phyloP scores from a whole-genome alignment of 2,797 vertebrate species.

The Oryzias dopingdopingensis region DNA sequence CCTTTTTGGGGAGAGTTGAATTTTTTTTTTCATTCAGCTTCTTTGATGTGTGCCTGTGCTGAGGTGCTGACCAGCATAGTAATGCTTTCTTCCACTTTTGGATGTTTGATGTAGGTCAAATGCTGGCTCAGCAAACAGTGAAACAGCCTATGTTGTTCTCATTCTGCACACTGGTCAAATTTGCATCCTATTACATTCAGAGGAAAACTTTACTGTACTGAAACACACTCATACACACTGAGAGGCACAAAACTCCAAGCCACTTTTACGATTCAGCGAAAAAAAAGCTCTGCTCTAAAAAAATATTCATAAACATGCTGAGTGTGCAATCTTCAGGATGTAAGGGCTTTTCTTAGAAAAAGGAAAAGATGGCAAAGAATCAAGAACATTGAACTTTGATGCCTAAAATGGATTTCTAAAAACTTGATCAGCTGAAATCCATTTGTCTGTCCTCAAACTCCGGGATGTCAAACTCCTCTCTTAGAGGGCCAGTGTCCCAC shows the following conservation, averaged over 20 bases:
- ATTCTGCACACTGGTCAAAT: conserved; percentile 65
- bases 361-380: conserved; percentile 32
- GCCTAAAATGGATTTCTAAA: conserved; percentile 16
- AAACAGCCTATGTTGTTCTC: conserved; percentile 32
- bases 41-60: conserved; percentile 37
- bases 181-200: conserved; percentile 68
- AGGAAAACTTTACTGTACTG: conserved; percentile 46
- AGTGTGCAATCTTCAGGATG: conserved; percentile 41
- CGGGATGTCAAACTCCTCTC: neutral
- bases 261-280: conserved; percentile 68
- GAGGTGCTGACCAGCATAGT: conserved; percentile 43
- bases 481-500: neutral
- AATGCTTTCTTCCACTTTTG: conserved; percentile 45
- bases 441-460: neutral
- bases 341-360: conserved; percentile 35
- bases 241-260: conserved; percentile 30
- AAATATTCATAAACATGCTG: conserved; percentile 57
- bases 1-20: neutral
- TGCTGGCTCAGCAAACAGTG: conserved; percentile 65
- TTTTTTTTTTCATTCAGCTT: neutral
- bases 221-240: conserved; percentile 23
- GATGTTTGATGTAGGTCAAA: conserved; percentile 61
- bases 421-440: conserved; percentile 14
- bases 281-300: conserved; percentile 32
- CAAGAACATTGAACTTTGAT: conserved; percentile 28